Percentiles rank a stretch among this genome's conserved stretches.
These are phyloP conservation scores for Cryptocephalus moraei DNA, from an alignment of 2,888 invertebrate species.

Conservation along the genomic window DNA sequence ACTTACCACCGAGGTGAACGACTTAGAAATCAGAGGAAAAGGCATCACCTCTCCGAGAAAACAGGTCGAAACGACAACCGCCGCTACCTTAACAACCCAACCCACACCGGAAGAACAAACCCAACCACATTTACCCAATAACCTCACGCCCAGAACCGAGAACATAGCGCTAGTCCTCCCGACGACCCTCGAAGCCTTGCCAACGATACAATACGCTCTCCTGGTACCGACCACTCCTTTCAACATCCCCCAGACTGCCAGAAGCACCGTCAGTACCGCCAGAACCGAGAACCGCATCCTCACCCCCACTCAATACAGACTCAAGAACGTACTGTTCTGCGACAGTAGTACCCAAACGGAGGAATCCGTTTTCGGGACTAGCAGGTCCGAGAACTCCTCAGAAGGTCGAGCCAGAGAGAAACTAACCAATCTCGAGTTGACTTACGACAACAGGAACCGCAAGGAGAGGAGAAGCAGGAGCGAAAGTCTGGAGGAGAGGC, in stretches of 20 bases:
- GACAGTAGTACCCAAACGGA: slow-evolving; percentile 66
- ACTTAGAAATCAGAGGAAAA: slow-evolving; percentile 13
- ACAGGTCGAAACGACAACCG: background rate
- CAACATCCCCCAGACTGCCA: slow-evolving; percentile 17
- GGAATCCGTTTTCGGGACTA: slow-evolving; percentile 10
- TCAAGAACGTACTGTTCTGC: slow-evolving; percentile 40
- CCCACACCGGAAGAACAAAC: slow-evolving; percentile 3
- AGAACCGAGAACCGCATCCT: slow-evolving; percentile 43
- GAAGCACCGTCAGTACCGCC: slow-evolving; percentile 18
- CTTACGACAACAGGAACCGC: slow-evolving; percentile 42
- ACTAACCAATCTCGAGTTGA: slow-evolving; percentile 42
- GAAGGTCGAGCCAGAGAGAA: slow-evolving; percentile 31
- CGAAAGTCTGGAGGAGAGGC: slow-evolving; percentile 52
- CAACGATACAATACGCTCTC: slow-evolving; percentile 50
- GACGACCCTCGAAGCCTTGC: slow-evolving; percentile 36
- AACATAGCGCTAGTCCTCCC: slow-evolving; percentile 36
- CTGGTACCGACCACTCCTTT: slow-evolving; percentile 39
- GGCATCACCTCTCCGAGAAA: slow-evolving; percentile 12
- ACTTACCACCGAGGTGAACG: slow-evolving; percentile 18
- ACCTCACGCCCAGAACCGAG: slow-evolving; percentile 22
- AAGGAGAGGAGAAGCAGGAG: slow-evolving; percentile 46
- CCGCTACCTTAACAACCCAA: background rate
- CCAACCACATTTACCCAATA: slow-evolving; percentile 1
- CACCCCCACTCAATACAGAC: slow-evolving; percentile 47
- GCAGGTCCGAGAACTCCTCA: slow-evolving; percentile 26